Base-by-base conservation (phyloP, 2,797 vertebrate genomes). In the Falco rusticolus region DNA sequence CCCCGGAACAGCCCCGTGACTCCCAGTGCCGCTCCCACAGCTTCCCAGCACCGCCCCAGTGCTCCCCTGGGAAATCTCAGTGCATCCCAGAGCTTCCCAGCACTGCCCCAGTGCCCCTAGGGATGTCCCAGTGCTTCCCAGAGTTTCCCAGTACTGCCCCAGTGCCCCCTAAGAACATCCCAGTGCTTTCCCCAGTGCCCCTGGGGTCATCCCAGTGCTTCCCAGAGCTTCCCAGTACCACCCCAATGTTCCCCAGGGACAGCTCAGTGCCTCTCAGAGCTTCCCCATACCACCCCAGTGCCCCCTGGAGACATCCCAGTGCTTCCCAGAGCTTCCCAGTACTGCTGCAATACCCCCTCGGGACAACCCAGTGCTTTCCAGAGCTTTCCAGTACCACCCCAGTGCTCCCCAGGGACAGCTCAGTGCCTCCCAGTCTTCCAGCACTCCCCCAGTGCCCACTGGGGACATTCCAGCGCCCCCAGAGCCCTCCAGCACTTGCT, bases 291-390 rank as follows among this genome's bases (percentile, higher is more conserved):
- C 7, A 14, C 6, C 13, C 16, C 48, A 16, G 26, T 51, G 25
- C 19, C 6, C 25, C 33, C 22, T 11, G 4, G 14, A 34, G 20
- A n/a, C 18, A 37, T 2, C 16, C 5, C 22, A 15, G 11, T 15
- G 7, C 3, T 8, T 11, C 24, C 39, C 29, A 21, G 25, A 33
- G 14, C n/a, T 33, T 56, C 43, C 28, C 69, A 17, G 16, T 43
- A 19, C 6, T 3, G 0, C 5, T 8, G 28, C 64, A 19, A 28
- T 37, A 6, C 4, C 5, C 14, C 6, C 7, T 34, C 4, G 1
- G 2, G 8, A n/a, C 28, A 59, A 3, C 20, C 21, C 39, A 39
- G 18, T n/a, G 22, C 6, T 8, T 12, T 29, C 14, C 83, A 33
- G 24, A 21, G 5, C 16, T 16, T 13, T 9, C 22, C 39, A 45